phyloP scores from a whole-genome alignment of 2,888 invertebrate genomes.

The Cheilosia soror region DNA sequence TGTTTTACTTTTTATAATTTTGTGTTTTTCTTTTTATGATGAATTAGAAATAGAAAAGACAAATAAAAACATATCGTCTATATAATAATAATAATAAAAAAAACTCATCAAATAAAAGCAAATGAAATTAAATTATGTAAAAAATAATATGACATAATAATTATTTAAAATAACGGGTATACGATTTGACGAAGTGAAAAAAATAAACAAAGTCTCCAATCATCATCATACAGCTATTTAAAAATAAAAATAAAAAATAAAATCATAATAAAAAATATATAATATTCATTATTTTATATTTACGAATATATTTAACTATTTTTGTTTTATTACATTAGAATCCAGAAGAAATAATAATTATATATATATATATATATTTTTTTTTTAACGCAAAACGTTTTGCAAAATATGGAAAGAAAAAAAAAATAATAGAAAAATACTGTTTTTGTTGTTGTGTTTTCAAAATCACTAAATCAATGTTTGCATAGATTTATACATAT shows the following conservation, averaged over 20 bases:
- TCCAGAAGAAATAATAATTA: constrained; percentile 57
- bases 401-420: constrained; percentile 63
- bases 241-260: constrained; percentile 43
- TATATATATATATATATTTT: constrained; percentile 35
- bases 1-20: constrained; percentile 53
- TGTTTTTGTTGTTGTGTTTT: constrained; percentile 70
- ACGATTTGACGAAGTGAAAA: constrained; percentile 52
- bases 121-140: constrained; percentile 67
- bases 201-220: constrained; percentile 66
- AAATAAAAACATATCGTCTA: constrained; percentile 66
- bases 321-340: constrained; percentile 51
- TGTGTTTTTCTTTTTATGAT: constrained; percentile 28
- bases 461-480: constrained; percentile 70
- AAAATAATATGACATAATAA: constrained; percentile 60
- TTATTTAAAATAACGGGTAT: constrained; percentile 67
- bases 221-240: constrained; percentile 55
- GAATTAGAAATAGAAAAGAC: constrained; percentile 59
- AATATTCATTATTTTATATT: constrained; percentile 62
- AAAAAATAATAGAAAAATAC: constrained; percentile 55
- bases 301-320: constrained; percentile 70
- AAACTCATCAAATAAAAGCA: constrained; percentile 46
- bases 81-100: constrained; percentile 46
- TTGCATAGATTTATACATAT: constrained; percentile 50
- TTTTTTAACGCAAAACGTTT: constrained; percentile 59
- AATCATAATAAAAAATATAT: constrained; percentile 58